Base-by-base conservation (phyloP, 2,888 invertebrate species). In the Drosophila quasianomalipes region DNA sequence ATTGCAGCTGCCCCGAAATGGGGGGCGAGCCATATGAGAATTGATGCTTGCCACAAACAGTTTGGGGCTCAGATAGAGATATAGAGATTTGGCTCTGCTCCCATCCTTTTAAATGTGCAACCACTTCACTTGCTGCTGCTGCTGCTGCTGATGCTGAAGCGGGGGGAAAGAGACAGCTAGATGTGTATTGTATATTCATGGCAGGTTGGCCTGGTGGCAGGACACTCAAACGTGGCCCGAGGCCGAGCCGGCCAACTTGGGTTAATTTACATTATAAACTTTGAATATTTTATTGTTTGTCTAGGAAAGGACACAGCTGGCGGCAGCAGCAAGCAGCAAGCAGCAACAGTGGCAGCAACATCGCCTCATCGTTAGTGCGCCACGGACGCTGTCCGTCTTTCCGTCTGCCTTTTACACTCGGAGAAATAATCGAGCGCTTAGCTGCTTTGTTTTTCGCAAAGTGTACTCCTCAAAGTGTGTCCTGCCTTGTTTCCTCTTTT, bases 201-300 rank as follows among this genome's bases (percentile, higher is more conserved):
- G 81, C 67, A 59, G 54, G 57, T 57, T 55, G 65, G 65, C 79
- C 55, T 55, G 26, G 19, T 55, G 55, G 35, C 55, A 81, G 77
- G 64, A 72, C 75, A 66, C 63, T 62, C 55, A 67, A 84, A 79
- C 74, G 79, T 84, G 77, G 84, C 79, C 84, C 68, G 65, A 69
- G 82, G 71, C 76, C 66, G 73, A 74, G 70, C 66, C 62, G 66
- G 75, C 74, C 82, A 83, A 90, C 83, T 88, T 85, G 90, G 90
- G 90, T 86, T 90, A 90, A 90, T 86, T 86, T 86, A 90, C 90
- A 86, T 86, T 90, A 86, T 86, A 86, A 86, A 86, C 86, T 86
- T 86, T 86, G 86, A 86, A 86, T 86, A 86, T 90, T 86, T 86
- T 86, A 86, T 86, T 86, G 85, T 90, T 88, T 85, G 83, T 74